A percentile compares a stretch with the other conserved stretches of the same genome.
phyloP scores from a whole-genome alignment of 2,888 invertebrate species.

The Agonopterix subpropinquella region DNA sequence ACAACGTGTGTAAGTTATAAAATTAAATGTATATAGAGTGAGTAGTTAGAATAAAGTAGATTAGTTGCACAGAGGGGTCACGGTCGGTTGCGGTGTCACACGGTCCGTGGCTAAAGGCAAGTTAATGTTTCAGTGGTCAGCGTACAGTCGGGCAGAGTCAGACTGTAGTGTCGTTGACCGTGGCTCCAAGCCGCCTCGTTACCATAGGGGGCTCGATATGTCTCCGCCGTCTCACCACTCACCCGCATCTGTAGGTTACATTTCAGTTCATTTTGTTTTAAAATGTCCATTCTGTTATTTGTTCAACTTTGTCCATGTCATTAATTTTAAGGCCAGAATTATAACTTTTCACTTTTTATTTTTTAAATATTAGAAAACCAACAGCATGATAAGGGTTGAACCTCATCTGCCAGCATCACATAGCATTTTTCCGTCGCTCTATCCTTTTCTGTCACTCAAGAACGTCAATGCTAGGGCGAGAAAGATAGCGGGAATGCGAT shows the following conservation, averaged over 20 bases:
- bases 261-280: constrained; percentile 50
- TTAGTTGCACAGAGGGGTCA: constrained; percentile 26
- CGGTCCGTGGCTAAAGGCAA: constrained; percentile 47
- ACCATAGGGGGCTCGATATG: constrained; percentile 50
- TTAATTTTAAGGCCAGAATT: no score
- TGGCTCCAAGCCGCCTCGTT: constrained; percentile 48
- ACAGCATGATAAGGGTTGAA: no score
- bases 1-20: no score
- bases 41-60: background rate
- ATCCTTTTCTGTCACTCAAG: no score
- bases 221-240: constrained; percentile 65
- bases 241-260: constrained; percentile 66
- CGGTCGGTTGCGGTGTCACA: constrained; percentile 56
- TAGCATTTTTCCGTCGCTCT: no score
- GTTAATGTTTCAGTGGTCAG: constrained; percentile 71
- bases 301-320: no score
- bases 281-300: background rate
- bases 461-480: no score
- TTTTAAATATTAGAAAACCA: no score
- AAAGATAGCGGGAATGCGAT: no score
- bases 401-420: no score
- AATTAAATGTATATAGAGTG: background rate
- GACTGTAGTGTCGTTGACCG: constrained; percentile 46
- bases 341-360: no score
- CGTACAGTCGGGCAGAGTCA: constrained; percentile 68